Evolutionary conservation across 2,888 invertebrate genomes (phyloP).

Genomic region (Doris montereyensis): DNA sequence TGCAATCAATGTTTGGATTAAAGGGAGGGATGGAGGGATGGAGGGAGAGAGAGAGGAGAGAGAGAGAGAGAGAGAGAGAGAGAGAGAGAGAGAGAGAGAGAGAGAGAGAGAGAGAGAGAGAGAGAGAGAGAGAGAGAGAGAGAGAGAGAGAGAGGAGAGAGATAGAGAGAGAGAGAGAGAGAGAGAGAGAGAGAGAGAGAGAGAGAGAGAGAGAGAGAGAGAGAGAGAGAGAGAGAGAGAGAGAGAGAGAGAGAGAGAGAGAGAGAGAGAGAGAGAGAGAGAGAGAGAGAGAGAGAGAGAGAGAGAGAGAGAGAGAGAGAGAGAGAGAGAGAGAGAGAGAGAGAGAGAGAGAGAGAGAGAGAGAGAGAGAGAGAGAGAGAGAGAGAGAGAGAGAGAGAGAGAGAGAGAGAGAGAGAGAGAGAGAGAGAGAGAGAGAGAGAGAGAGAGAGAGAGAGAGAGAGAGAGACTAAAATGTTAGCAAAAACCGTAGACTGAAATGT

Average conservation of each 20-base stretch:
- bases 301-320: background rate
- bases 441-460: background rate
- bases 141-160: background rate
- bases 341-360: background rate
- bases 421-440: background rate
- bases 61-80: constrained; percentile 19
- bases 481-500: no score
- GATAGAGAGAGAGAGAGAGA: background rate
- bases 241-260: background rate
- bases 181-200: background rate
- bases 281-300: background rate
- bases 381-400: background rate
- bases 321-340: background rate
- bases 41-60: constrained; percentile 7
- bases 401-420: background rate
- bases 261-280: background rate
- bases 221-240: background rate
- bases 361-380: background rate
- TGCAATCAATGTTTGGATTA: no score
- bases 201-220: background rate
- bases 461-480: no score
- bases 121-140: background rate
- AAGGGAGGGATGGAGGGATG: no score
- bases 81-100: constrained; percentile 7
- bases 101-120: constrained; percentile 13